Base-by-base conservation (phyloP, 2,888 invertebrate genomes). In the Metallyticus violacea region DNA sequence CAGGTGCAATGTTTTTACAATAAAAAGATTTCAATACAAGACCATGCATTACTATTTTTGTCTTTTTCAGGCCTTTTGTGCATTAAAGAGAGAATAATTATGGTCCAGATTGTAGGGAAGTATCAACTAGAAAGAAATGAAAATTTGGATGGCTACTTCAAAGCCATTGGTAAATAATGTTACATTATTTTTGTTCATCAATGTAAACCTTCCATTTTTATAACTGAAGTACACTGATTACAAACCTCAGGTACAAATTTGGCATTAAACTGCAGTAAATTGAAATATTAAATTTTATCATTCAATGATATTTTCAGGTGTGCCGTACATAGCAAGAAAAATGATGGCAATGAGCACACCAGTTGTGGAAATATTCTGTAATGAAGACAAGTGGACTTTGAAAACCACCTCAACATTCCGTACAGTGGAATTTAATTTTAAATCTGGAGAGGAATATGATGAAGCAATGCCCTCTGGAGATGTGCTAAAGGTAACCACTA, bases 41-140 rank as follows among this genome's bases (percentile, higher is more conserved):
- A n/a, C n/a, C n/a, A n/a, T n/a, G 78, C 1, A 78, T 78, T 78
- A 78, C 26, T 78, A 78, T 26, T 25, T 7, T 6, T 6, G 25
- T 80, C 27, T 28, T 7, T 80, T 80, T 28, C 79, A 80, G 79
- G 79, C 26, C 25, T 2, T 2, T 25, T 4, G 9, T 6, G 78
- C 7, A 79, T 29, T 22, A 28, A n/a, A 26, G 26, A 76, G 22
- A 26, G 28, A 83, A 83, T 15, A 62, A 91, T 90, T 89, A 95
- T 95, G 94, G 92, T 92, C 85, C 91, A 93, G 83, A 93, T 95
- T 40, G 89, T 92, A 86, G 95, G 95, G 89, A 94, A 93, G 90
- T 95, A 95, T 91, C 93, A 93, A 89, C 94, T 95, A 89, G 93
- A 94, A 89, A 93, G 93, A 90, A 95, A 94, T 91, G 95, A 95